Percentiles rank a stretch among this genome's conserved stretches.
phyloP scores from a whole-genome alignment of 2,113 vertebrate species.

The Daphoenositta chrysoptera region DNA sequence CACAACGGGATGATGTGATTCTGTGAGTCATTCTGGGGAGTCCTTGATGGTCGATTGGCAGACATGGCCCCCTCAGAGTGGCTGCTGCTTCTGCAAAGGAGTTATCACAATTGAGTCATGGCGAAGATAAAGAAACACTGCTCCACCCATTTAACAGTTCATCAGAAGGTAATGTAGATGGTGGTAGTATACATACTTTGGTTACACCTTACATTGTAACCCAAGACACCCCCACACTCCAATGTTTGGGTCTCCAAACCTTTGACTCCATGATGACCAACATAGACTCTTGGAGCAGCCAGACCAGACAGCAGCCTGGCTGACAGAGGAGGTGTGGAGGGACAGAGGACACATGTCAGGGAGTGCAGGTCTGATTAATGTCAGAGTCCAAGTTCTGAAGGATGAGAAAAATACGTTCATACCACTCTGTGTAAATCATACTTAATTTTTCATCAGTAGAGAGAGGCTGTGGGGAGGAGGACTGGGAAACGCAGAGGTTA shows the following conservation, averaged over 20 bases:
- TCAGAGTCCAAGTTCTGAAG: background rate
- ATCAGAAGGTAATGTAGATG: background rate
- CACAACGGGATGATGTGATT: background rate
- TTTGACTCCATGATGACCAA: background rate
- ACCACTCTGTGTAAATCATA: constrained; percentile 8
- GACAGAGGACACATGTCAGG: too few species aligned
- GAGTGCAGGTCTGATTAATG: constrained; percentile 11
- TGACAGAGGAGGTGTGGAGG: background rate
- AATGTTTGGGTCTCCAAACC: background rate
- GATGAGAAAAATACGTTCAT: background rate
- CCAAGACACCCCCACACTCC: background rate
- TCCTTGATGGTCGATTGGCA: background rate
- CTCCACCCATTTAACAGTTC: background rate
- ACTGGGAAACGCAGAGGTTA: constrained; percentile 12
- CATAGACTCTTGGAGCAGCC: background rate
- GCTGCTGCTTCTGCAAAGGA: background rate
- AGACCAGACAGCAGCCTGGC: background rate
- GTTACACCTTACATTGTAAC: background rate
- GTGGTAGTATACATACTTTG: background rate
- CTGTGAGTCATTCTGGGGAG: background rate
- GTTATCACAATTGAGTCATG: fast-evolving
- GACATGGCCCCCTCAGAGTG: background rate
- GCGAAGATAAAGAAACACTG: background rate
- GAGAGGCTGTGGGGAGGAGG: background rate
- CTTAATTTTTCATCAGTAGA: constrained; percentile 16